Evolutionary conservation across 2,888 invertebrate species (phyloP).

Genomic region (Lycocerus yunnanus): DNA sequence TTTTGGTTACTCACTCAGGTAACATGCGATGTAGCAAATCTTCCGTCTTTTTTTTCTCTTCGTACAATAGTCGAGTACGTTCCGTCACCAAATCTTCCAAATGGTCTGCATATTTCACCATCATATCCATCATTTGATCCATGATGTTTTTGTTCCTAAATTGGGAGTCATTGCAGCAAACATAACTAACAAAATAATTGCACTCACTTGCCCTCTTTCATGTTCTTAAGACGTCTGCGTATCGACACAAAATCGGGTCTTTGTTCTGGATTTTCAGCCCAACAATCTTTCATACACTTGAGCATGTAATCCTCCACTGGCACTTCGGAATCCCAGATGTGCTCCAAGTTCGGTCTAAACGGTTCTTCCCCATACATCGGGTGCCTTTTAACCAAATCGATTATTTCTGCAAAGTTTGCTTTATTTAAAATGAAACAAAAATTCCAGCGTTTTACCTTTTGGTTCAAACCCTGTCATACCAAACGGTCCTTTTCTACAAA

Average conservation of each 20-base stretch:
- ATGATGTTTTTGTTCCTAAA: slow-evolving; percentile 84
- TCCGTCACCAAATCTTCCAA: slow-evolving; percentile 93
- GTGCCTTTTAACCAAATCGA: slow-evolving; percentile 77
- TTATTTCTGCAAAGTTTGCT: slow-evolving; percentile 67
- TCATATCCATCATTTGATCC: slow-evolving; percentile 98
- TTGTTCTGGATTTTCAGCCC: slow-evolving; percentile 82
- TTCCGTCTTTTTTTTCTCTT: slow-evolving; percentile 93
- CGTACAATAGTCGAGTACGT: slow-evolving; percentile 84
- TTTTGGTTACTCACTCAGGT: slow-evolving; percentile 71
- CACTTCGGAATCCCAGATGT: slow-evolving; percentile 70
- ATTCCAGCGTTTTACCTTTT: slow-evolving; percentile 70
- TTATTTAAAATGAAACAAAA: slow-evolving; percentile 34
- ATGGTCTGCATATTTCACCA: slow-evolving; percentile 95
- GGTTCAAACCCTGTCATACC: slow-evolving; percentile 79
- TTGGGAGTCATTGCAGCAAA: slow-evolving; percentile 9
- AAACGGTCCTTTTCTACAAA: slow-evolving; percentile 89
- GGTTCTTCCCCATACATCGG: slow-evolving; percentile 71
- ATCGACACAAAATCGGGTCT: slow-evolving; percentile 87
- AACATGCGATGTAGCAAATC: slow-evolving; percentile 92
- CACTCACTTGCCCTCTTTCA: slow-evolving; percentile 85
- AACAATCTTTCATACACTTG: slow-evolving; percentile 84
- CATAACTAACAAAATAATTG: neutral
- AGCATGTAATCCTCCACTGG: slow-evolving; percentile 82
- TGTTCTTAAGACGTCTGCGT: slow-evolving; percentile 79
- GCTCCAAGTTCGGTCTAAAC: slow-evolving; percentile 78